Evolutionary conservation across 2,888 invertebrate species (phyloP).

Genomic region (Habroteleia sp.): DNA sequence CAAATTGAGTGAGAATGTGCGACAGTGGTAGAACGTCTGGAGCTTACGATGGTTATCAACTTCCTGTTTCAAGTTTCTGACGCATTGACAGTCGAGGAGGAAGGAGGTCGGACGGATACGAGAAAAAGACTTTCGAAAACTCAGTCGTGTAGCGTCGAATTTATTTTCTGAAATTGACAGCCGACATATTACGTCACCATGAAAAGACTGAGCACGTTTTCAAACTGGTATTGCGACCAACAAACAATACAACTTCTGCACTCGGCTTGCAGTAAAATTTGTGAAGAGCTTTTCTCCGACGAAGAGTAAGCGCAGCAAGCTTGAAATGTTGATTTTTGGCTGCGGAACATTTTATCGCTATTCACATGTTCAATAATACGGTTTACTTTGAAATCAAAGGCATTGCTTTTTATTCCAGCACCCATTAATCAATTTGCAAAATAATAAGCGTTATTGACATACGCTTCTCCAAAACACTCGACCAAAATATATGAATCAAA

Average conservation of each 20-base stretch:
- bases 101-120: constrained; percentile 45
- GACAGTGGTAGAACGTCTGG: constrained; percentile 61
- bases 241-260: constrained; percentile 58
- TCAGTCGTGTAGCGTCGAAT: constrained; percentile 52
- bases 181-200: constrained; percentile 58
- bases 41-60: constrained; percentile 63
- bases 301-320: constrained; percentile 40
- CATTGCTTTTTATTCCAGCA: constrained; percentile 24
- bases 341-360: constrained; percentile 45
- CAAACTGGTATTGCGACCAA: constrained; percentile 51
- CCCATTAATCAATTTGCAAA: constrained; percentile 30
- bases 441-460: constrained; percentile 24
- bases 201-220: constrained; percentile 57
- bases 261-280: constrained; percentile 47
- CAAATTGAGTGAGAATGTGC: constrained; percentile 65
- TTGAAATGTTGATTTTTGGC: constrained; percentile 52
- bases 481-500: too few species aligned
- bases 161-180: constrained; percentile 63
- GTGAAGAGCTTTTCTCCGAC: constrained; percentile 44
- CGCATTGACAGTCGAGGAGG: constrained; percentile 59
- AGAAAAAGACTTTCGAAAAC: constrained; percentile 59
- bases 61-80: constrained; percentile 65
- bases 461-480: too few species aligned
- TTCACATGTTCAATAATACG: constrained; percentile 41
- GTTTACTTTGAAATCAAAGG: constrained; percentile 29